These are phyloP conservation scores for Oncorhynchus tshawytscha DNA, from an alignment of 2,113 vertebrate genomes.

Conservation along the genomic window DNA sequence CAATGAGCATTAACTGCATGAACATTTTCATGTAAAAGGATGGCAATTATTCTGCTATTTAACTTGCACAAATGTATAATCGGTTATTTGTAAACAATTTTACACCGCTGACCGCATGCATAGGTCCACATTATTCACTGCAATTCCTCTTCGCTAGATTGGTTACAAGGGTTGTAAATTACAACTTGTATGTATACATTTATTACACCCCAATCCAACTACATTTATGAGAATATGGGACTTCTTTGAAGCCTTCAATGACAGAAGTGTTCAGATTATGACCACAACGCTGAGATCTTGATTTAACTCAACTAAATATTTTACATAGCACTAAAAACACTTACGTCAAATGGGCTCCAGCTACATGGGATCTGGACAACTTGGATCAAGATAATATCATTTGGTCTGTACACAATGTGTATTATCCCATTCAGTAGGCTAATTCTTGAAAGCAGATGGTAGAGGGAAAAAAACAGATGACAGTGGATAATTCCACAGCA, in stretches of 20 bases:
- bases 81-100: too few species aligned
- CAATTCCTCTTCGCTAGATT: too few species aligned
- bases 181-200: not conserved
- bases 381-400: conserved; percentile 32
- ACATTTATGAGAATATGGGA: too few species aligned
- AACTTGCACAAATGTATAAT: too few species aligned
- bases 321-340: conserved; percentile 75
- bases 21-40: too few species aligned
- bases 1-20: too few species aligned
- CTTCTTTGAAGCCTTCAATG: not conserved
- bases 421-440: conserved; percentile 47
- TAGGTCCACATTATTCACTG: too few species aligned
- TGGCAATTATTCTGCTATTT: too few species aligned
- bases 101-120: too few species aligned
- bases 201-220: not conserved
- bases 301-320: conserved; percentile 70
- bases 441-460: conserved; percentile 52
- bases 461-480: conserved; percentile 47
- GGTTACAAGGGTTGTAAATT: too few species aligned
- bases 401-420: conserved; percentile 42
- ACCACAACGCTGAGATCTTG: conserved; percentile 71
- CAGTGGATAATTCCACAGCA: conserved; percentile 49
- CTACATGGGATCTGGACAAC: conserved; percentile 55
- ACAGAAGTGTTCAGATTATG: conserved; percentile 18
- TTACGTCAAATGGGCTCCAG: conserved; percentile 55